Evolutionary conservation across 2,797 vertebrate genomes (phyloP), one percentile per base, ranked within the genome.

Genomic region (Platyrinchus mystaceus): DNA sequence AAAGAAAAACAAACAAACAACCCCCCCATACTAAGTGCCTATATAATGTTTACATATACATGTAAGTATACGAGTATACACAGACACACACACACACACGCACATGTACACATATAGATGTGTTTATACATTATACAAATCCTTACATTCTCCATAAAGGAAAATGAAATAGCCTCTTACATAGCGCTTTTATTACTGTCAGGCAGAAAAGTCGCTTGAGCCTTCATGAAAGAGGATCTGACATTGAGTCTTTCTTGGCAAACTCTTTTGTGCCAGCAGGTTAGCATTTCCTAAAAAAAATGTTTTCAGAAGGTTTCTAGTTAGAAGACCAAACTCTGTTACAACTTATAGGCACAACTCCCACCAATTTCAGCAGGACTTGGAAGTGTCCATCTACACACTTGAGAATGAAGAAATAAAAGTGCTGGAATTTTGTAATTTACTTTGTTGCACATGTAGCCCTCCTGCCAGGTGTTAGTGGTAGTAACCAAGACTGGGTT

Each of bases 361-460:
- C 36, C 11, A 84, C 17, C 21, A 70, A 3, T 34, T 95, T 94
- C 52, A 77, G 30, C 37, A 55, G 46, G 26, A 89, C 30, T 5
- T 28, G 64, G 24, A 89, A 39, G 37, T 55, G 68, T 89, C 44
- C 53, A 80, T 46, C 19, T 67, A 68, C 43, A 41, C 26, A 28
- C 24, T 58, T 70, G 53, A 86, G 46, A 74, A 89, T 28, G 64
- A 90, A 68, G 71, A 94, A 93, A 95, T 93, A 87, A 89, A 96
- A 94, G 62, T 50, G 23, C 64, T 91, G 95, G 95, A 96, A 97
- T 97, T 92, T 93, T 83, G 90, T 83, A 95, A 95, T 97, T 95
- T 95, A 92, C 32, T 94, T 87, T 47, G 75, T 83, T 95, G 34
- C 90, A 89, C 28, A 58, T 62, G 74, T 80, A 94, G 84, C 84